Evolutionary conservation across 35 echinoderm and acorn worm species (phyloP).

Genomic region (Lytechinus pictus): DNA sequence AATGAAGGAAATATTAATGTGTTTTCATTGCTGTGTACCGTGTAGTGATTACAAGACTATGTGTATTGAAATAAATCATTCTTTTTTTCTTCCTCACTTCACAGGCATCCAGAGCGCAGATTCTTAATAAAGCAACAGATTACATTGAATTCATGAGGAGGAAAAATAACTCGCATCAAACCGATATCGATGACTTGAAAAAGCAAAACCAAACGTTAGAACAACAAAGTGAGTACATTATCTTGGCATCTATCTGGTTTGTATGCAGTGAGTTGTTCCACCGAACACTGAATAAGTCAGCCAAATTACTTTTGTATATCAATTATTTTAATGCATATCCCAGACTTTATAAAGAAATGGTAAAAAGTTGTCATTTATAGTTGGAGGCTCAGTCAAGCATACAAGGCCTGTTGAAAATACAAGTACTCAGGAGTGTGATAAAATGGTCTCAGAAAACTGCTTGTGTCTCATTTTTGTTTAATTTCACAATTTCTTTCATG

Average conservation of each 20-base stretch:
- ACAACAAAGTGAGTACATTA: constrained; percentile 86
- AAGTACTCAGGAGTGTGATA: no score
- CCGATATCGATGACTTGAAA: constrained; percentile 96
- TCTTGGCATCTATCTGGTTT: not conserved
- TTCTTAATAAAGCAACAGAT: constrained; percentile 99
- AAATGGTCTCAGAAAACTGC: no score
- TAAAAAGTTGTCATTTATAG: no score
- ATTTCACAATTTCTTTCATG: no score
- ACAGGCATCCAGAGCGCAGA: constrained; percentile 95
- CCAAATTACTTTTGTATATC: no score
- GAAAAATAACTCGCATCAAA: constrained; percentile 98
- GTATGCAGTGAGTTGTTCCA: not conserved
- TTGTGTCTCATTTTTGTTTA: no score
- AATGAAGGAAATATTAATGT: not conserved
- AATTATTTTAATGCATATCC: no score
- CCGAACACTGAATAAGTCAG: no score
- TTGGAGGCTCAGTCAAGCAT: no score
- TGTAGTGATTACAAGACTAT: not conserved
- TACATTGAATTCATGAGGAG: constrained; percentile 98
- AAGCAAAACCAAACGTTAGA: constrained; percentile 90
- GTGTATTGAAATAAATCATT: not conserved
- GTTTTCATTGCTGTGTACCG: not conserved
- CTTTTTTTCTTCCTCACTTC: not conserved
- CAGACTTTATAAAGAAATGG: no score
- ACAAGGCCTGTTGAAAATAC: no score